These are phyloP conservation scores for Sturnira hondurensis DNA, from an alignment of 2,113 vertebrate species.

Conservation along the genomic window DNA sequence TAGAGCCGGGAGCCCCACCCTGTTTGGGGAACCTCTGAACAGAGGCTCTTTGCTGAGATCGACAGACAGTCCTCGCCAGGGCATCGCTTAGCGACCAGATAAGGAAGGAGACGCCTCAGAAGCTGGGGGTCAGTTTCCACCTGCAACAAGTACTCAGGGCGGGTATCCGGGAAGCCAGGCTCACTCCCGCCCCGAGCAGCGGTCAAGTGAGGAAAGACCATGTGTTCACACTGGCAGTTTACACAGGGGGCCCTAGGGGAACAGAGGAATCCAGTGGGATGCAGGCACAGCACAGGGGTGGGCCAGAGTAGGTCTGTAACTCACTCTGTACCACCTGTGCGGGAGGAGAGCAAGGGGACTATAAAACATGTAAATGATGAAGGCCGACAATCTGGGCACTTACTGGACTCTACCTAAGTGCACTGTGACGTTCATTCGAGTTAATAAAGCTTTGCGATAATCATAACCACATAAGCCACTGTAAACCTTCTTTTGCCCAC, in stretches of 20 bases:
- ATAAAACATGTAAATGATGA: accelerated
- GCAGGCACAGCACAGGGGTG: not conserved
- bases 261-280: accelerated
- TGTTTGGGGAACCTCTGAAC: not conserved
- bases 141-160: accelerated
- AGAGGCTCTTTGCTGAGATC: not conserved
- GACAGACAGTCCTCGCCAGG: accelerated
- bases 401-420: not conserved
- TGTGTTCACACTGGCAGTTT: accelerated
- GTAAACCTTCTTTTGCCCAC: not conserved
- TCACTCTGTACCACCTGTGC: not conserved
- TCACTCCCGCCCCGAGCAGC: not conserved
- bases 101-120: not conserved
- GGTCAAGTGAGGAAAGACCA: not conserved
- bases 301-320: not conserved
- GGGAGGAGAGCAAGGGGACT: accelerated
- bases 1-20: accelerated
- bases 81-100: not conserved
- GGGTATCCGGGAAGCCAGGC: accelerated
- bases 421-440: not conserved
- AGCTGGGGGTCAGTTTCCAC: not conserved
- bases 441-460: not conserved
- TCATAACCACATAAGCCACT: not conserved
- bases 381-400: not conserved
- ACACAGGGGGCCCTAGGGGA: accelerated